Evolutionary conservation across 2,888 invertebrate species (phyloP), one percentile per base, ranked within the genome.

Genomic region (Callimorpha dominula): DNA sequence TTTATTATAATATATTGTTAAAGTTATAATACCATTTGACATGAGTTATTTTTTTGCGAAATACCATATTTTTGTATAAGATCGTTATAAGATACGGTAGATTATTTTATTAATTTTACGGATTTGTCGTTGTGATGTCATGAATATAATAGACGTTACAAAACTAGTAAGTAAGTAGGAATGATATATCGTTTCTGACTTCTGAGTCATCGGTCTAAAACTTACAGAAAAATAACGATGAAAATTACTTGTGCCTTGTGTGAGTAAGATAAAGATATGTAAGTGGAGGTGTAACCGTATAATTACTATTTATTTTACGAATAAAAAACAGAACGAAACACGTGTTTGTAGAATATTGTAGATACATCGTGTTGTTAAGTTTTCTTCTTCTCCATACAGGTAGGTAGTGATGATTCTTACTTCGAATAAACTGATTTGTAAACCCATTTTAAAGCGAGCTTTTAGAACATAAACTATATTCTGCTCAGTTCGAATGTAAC

Each of bases 171-270:
- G 57, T 66, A 40, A 70, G 69, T 42, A 31, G 52, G 31, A 60
- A 54, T 74, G 50, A 42, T 67, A 31, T n/a, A 31, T 63, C 46
- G 54, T 17, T 68, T 70, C 49, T 82, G 81, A 84, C n/a, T 68
- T 70, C 43, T 82, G 81, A 84, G 57, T 84, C 82, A 84, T 74
- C 73, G 40, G 43, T 14, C 49, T 67, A 52, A 54, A 52, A 65
- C 69, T 73, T 70, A 60, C 57, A 68, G 43, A 68, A 68, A 20
- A 15, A 42, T 31, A 49, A 57, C 54, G 5, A 43, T 72, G 60
- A 60, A 71, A n/a, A 65, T 40, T 68, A 49, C 50, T 43, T 40
- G 20, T 62, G 50, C 66, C 17, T 60, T 57, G 49, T 54, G 49
- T 17, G 60, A 73, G 50, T 40, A 63, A 73, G 63, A 73, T 71